Percentiles rank a stretch among this genome's conserved stretches.
phyloP scores from a whole-genome alignment of 1,140 invertebrate species.

The Tetramorium simillimum region DNA sequence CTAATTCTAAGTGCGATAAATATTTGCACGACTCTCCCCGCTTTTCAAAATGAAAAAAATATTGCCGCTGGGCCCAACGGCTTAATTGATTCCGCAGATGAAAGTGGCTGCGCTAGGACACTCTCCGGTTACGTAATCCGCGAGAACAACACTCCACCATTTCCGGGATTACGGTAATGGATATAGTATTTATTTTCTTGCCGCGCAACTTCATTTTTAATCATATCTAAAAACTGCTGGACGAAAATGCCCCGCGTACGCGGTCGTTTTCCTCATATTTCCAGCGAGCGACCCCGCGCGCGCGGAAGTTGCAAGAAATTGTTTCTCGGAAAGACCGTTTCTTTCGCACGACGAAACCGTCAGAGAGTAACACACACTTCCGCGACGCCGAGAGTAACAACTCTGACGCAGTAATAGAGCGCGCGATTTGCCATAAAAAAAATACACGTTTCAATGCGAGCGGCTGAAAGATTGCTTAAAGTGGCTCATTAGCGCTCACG shows the following conservation, averaged over 20 bases:
- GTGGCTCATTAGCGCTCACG: conserved; percentile 14
- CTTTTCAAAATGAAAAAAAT: background rate
- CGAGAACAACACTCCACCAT: conserved; percentile 28
- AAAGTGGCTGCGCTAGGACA: background rate
- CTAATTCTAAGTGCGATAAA: conserved; percentile 5
- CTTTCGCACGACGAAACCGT: conserved; percentile 22
- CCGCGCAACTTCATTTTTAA: conserved; percentile 48
- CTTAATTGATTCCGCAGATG: conserved; percentile 9
- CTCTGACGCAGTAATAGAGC: background rate
- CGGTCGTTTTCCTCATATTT: conserved; percentile 33
- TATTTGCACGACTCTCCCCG: background rate
- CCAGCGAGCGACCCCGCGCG: background rate
- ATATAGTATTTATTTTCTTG: conserved; percentile 54
- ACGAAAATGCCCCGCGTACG: conserved; percentile 21
- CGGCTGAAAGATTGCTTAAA: conserved; percentile 19
- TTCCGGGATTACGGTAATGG: conserved; percentile 54
- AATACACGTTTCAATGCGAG: conserved; percentile 32
- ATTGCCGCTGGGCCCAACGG: background rate
- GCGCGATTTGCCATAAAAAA: conserved; percentile 17
- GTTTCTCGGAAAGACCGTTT: conserved; percentile 27
- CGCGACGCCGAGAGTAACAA: background rate
- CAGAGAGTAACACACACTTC: conserved; percentile 4
- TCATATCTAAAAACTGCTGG: conserved; percentile 37
- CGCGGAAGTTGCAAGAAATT: conserved; percentile 33
- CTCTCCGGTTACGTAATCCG: conserved; percentile 3